Percentiles rank a stretch among this genome's conserved stretches.
Conservation (phyloP, 2,888 invertebrate genomes). For the Ypsolopha scabrella region DNA sequence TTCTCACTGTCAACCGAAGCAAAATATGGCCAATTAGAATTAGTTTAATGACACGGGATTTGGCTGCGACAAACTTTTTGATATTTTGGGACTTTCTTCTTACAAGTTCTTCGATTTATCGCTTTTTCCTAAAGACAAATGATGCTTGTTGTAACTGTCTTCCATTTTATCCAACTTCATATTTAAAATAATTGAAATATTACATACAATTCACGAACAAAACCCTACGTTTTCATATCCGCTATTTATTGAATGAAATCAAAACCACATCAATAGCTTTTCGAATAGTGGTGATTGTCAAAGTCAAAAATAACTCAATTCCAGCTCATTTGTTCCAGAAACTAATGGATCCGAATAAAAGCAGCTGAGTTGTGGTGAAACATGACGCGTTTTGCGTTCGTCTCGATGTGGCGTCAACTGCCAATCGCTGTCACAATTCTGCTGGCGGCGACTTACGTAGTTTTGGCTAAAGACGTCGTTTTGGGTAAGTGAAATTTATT, state of each 20-base stretch:
- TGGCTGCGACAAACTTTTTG: neutral
- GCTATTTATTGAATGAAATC: too few species aligned
- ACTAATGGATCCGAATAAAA: conserved; percentile 60
- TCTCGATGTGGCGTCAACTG: conserved; percentile 59
- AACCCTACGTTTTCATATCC: too few species aligned
- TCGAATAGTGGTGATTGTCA: too few species aligned
- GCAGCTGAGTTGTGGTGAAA: conserved; percentile 42
- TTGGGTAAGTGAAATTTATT: conserved; percentile 36
- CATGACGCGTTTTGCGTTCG: conserved; percentile 43
- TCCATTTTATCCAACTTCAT: too few species aligned
- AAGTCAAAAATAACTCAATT: neutral
- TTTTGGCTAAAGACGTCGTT: conserved; percentile 50
- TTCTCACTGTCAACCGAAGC: conserved; percentile 11
- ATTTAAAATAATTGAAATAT: too few species aligned
- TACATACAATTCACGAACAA: too few species aligned
- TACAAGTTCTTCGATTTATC: neutral
- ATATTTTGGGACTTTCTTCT: neutral
- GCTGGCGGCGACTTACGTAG: conserved; percentile 34
- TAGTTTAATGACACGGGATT: conserved; percentile 12
- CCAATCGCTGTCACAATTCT: conserved; percentile 40
- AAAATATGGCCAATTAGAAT: conserved; percentile 15
- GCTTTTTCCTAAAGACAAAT: neutral
- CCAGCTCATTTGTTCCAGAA: conserved; percentile 44
- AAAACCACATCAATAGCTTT: too few species aligned
- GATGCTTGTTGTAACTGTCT: too few species aligned